Percentiles rank a stretch among this genome's conserved stretches.
phyloP scores from a whole-genome alignment of 2,888 invertebrate species.

The Cosmia trapezina region DNA sequence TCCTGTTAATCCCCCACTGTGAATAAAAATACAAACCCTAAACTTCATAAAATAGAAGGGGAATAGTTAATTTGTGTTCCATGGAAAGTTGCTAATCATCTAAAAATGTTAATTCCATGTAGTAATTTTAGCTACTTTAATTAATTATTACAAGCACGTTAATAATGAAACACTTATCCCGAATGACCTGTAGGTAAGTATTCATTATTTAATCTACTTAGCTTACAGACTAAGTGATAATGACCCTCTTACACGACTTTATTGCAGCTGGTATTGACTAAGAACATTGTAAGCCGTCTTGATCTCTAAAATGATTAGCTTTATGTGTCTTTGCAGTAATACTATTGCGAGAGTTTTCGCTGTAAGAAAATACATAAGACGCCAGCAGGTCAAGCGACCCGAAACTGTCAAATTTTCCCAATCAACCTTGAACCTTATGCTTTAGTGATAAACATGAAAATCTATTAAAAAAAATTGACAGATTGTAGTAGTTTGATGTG shows the following conservation, averaged over 20 bases:
- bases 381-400: too few relatives aligned
- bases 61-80: too few relatives aligned
- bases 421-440: too few relatives aligned
- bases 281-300: slow-evolving; percentile 19
- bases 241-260: slow-evolving; percentile 27
- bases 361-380: not conserved
- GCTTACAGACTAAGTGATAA: slow-evolving; percentile 21
- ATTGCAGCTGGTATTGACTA: slow-evolving; percentile 14
- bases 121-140: not conserved
- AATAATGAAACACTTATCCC: slow-evolving; percentile 12
- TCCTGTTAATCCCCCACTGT: too few relatives aligned
- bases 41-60: too few relatives aligned
- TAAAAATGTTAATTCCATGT: not conserved
- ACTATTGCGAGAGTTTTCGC: not conserved
- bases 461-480: too few relatives aligned
- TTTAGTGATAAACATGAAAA: too few relatives aligned
- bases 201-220: slow-evolving; percentile 37
- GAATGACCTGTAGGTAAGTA: not conserved
- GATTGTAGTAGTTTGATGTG: too few relatives aligned
- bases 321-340: slow-evolving; percentile 1
- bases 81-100: too few relatives aligned
- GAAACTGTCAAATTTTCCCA: too few relatives aligned
- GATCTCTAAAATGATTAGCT: slow-evolving; percentile 18
- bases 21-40: too few relatives aligned
- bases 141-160: slow-evolving; percentile 6